A percentile compares a stretch with the other conserved stretches of the same genome.
Conservation (phyloP, 2,797 vertebrate species). For the Scomberomorus guttatus region DNA sequence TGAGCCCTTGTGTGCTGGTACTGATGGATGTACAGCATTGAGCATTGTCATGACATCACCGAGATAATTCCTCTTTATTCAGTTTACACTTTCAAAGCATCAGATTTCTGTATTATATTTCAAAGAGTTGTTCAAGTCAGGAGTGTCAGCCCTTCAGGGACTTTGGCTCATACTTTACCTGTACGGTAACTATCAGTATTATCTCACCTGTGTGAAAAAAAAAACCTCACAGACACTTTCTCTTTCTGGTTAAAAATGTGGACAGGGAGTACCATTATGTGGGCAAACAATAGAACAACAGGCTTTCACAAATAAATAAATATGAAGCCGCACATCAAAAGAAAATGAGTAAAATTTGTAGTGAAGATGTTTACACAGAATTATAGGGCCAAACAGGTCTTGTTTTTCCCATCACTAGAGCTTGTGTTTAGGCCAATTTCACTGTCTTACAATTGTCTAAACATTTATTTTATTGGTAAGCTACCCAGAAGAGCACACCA, state of each 20-base stretch:
- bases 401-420: conserved; percentile 19
- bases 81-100: conserved; percentile 64
- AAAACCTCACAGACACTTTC: conserved; percentile 1
- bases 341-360: conserved; percentile 16
- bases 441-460: conserved; percentile 50
- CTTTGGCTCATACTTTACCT: conserved; percentile 1
- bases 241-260: conserved; percentile 15
- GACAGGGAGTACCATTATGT: conserved; percentile 1
- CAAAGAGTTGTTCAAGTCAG: conserved; percentile 39
- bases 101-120: conserved; percentile 42
- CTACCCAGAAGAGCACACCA: conserved; percentile 55
- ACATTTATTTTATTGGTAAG: conserved; percentile 66
- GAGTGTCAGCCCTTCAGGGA: conserved; percentile 40
- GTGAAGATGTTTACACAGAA: conserved; percentile 34
- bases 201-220: not conserved
- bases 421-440: conserved; percentile 26
- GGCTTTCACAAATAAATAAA: conserved; percentile 7
- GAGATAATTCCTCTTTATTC: conserved; percentile 44
- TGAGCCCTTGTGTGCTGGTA: conserved; percentile 21
- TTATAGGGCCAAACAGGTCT: conserved; percentile 2
- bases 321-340: not conserved
- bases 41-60: conserved; percentile 52
- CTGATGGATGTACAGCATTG: conserved; percentile 14
- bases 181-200: not conserved
- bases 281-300: conserved; percentile 39